Base-by-base conservation (phyloP, 1,140 invertebrate genomes). In the Neoseiulus cucumeris region DNA sequence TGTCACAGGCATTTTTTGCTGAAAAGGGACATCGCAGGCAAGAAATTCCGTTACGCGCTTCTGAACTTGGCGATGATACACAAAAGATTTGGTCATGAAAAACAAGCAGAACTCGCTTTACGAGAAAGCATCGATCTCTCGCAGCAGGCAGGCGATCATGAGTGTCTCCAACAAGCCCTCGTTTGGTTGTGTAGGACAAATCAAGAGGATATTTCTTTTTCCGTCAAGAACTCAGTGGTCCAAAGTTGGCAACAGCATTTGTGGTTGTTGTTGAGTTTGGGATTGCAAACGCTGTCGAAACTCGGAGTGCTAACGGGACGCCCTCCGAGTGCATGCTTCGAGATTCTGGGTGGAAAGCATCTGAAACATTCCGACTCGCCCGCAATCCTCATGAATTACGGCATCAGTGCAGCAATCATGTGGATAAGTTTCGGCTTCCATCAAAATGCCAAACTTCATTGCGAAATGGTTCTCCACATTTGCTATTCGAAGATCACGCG, bases 361-460 rank as follows among this genome's bases (percentile, higher is more conserved):
- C n/a, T 33, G 14, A 25, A 59, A 9, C 17, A 59, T 6, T 33
- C 17, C 12, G 51, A 25, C 2, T 25, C 51, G 14, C 51, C 51
- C 17, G 51, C 25, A 33, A 20, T 25, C 14, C 51, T 29, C 25
- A 33, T 59, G 25, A 59, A 25, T 20, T 33, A 18, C 33, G 51
- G 25, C 17, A 59, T 59, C 14, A 59, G 51, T 9, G 25, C 51
- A 2, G 51, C 51, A 14, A 59, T 59, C 22, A 14, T 59, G 17
- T 59, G 51, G 51, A 33, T 59, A 12, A 33, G 51, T 25, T 59
- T 18, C 22, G 51, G 51, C 17, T 59, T 59, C 14, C 51, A 59
- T 25, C 51, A 59, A 20, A 59, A 59, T 25, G 51, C 51, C n/a
- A 59, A 59, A 33, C 51, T 59, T 14, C 51, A 59, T 59, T 59